Percentiles rank a stretch among this genome's conserved stretches.
phyloP scores from a whole-genome alignment of 2,888 invertebrate genomes.

The Cephus nigrinus region DNA sequence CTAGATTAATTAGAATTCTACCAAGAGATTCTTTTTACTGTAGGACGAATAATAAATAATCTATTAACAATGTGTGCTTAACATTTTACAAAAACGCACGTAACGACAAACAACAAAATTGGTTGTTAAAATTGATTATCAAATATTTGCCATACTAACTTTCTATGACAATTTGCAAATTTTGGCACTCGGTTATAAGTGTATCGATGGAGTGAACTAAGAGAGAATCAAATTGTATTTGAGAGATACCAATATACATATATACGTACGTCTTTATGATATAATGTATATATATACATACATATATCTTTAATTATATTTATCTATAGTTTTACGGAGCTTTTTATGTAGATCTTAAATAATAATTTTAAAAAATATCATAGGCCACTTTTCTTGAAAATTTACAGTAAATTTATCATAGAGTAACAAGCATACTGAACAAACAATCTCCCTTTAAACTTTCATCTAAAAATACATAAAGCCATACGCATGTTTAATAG shows the following conservation, averaged over 20 bases:
- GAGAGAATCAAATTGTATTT: no score
- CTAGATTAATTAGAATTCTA: no score
- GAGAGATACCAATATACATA: neutral
- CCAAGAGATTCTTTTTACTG: no score
- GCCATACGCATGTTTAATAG: slow-evolving; percentile 20
- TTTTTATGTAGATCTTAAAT: slow-evolving; percentile 38
- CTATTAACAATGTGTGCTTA: no score
- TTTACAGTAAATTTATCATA: slow-evolving; percentile 29
- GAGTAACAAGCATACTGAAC: slow-evolving; percentile 31
- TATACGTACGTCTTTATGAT: slow-evolving; percentile 3
- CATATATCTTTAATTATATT: slow-evolving; percentile 3
- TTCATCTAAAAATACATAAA: slow-evolving; percentile 16
- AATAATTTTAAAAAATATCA: slow-evolving; percentile 19
- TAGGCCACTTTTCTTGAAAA: slow-evolving; percentile 12
- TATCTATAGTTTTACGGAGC: slow-evolving; percentile 24
- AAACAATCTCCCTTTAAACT: slow-evolving; percentile 20
- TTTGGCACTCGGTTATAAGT: no score
- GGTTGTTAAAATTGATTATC: no score
- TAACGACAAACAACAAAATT: no score
- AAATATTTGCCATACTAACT: no score
- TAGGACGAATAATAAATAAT: no score
- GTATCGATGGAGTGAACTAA: no score
- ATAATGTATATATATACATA: neutral
- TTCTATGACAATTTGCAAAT: no score
- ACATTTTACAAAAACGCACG: no score